Evolutionary conservation across 2,797 vertebrate genomes (phyloP), one percentile per base, ranked within the genome.

Genomic region (Phoxinus dragarum): DNA sequence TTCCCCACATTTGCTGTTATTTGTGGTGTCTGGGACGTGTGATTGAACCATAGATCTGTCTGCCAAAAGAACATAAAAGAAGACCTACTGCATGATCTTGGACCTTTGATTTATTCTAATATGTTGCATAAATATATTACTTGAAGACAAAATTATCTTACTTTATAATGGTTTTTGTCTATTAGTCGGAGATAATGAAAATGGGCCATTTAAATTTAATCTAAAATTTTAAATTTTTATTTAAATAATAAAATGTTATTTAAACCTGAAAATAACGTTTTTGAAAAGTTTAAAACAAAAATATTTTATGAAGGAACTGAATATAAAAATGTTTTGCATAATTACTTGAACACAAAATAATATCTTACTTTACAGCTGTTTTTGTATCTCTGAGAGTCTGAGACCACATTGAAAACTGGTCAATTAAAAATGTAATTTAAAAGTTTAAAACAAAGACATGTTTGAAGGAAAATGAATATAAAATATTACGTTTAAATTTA

Each of bases 21-120:
- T 90, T 88, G 89, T 75, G 89, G 91, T 89, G 90, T 94, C 93
- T 93, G 88, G 92, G 93, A 93, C 93, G 91, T 92, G 88, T 38
- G 88, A 42, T 77, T 72, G 69, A 82, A 80, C 47, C 42, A 36
- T 17, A 44, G 56, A 19, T 49, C 23, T 14, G 1, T 72, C 44
- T 21, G 5, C 56, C 36, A 31, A 54, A 27, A 61, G 19, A 34
- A n/a, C 40, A 59, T 61, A 64, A 36, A 49, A 78, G 27, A 71
- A 42, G 3, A 23, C 31, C 12, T 40, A 6, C 36, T 72, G 36
- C 17, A 42, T 68, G 44, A 49, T 4, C 34, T 27, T 27, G 6
- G 40, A 74, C 34, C 7, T 38, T 5, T 54, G 14, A 69, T 59
- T 72, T 78, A 42, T 61, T 61, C 7, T 27, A 56, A 17, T 17